A percentile compares a stretch with the other conserved stretches of the same genome.
Evolutionary conservation across 1,140 invertebrate genomes (phyloP).

Genomic region (Camponotus floridanus): DNA sequence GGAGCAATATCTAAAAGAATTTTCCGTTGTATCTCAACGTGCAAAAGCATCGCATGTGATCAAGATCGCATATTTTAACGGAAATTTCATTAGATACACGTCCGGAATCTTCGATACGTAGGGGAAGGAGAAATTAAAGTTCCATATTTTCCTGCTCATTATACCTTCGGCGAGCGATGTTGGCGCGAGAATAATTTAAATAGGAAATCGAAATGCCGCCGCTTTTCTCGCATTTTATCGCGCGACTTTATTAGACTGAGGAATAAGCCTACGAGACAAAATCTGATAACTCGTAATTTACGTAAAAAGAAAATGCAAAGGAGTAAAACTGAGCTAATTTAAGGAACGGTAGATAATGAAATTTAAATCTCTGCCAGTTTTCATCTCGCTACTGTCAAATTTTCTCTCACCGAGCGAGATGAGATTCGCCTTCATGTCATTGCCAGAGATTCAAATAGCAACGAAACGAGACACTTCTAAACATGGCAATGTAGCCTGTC

Average conservation of each 20-base stretch:
- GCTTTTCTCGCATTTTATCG: constrained; percentile 35
- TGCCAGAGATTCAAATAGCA: constrained; percentile 71
- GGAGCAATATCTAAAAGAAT: constrained; percentile 8
- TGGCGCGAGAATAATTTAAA: constrained; percentile 37
- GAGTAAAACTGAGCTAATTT: constrained; percentile 33
- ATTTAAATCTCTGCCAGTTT: constrained; percentile 48
- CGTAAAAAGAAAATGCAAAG: constrained; percentile 30
- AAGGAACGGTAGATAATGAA: constrained; percentile 38
- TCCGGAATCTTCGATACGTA: constrained; percentile 28
- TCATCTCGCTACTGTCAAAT: constrained; percentile 46
- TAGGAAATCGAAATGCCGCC: constrained; percentile 31
- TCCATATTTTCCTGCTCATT: constrained; percentile 38
- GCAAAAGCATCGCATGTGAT: constrained; percentile 3
- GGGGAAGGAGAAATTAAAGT: constrained; percentile 5
- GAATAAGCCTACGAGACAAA: constrained; percentile 11
- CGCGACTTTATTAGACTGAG: constrained; percentile 12
- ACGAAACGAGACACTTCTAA: neutral
- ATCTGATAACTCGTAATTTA: constrained; percentile 41
- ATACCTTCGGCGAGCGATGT: constrained; percentile 18
- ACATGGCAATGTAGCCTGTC: neutral
- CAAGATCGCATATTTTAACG: constrained; percentile 43
- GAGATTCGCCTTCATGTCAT: constrained; percentile 73
- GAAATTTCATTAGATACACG: constrained; percentile 55
- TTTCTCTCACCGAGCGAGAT: constrained; percentile 26
- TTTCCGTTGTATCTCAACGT: constrained; percentile 12